These are phyloP conservation scores for Trogon surrucura DNA, from an alignment of 2,113 vertebrate genomes.

Conservation along the genomic window DNA sequence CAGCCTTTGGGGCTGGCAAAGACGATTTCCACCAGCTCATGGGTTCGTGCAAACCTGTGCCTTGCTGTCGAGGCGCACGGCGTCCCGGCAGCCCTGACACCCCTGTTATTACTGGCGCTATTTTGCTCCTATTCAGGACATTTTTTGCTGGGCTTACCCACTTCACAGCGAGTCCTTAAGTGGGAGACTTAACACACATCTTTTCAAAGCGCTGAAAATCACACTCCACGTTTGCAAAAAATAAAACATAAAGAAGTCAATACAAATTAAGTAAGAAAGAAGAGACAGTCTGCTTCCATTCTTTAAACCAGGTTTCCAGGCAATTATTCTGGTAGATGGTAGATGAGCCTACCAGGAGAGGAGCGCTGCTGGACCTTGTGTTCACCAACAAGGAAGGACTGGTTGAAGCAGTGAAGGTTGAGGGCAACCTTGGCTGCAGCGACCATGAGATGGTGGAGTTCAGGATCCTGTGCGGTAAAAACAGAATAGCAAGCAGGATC, in stretches of 20 bases:
- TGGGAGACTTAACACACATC: background rate
- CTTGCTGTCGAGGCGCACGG: background rate
- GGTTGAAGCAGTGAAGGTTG: too few relatives aligned
- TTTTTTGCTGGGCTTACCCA: background rate
- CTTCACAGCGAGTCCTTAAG: background rate
- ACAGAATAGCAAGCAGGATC: too few relatives aligned
- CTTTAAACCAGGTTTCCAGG: conserved; percentile 9
- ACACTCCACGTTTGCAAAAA: background rate
- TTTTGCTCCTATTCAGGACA: background rate
- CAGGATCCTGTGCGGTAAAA: too few relatives aligned
- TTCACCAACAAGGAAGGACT: too few relatives aligned
- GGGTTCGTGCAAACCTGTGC: rapidly evolving
- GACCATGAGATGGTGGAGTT: too few relatives aligned
- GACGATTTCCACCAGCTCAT: background rate
- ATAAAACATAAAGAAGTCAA: background rate
- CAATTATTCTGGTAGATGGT: too few relatives aligned
- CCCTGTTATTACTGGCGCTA: background rate
- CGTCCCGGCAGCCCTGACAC: background rate
- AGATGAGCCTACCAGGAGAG: too few relatives aligned
- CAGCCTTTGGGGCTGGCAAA: background rate
- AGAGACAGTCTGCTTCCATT: background rate
- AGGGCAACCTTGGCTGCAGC: too few relatives aligned
- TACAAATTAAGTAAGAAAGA: conserved; percentile 11
- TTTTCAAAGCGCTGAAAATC: background rate
- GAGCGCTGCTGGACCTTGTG: too few relatives aligned